phyloP scores from a whole-genome alignment of 2,888 invertebrate species.

The Dione vanillae region DNA sequence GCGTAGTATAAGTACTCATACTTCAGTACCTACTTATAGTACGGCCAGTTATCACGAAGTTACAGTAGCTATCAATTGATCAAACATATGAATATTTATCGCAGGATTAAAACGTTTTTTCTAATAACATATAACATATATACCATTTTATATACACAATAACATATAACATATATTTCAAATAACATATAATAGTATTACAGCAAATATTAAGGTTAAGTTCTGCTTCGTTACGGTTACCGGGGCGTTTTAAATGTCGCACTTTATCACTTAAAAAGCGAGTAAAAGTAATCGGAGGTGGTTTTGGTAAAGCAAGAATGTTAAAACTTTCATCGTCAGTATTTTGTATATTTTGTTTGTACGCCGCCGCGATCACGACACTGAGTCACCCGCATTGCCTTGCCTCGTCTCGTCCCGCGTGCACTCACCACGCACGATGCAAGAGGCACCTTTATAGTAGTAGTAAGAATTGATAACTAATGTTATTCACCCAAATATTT shows the following conservation, averaged over 20 bases:
- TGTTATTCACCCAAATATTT: no score
- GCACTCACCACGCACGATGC: no score
- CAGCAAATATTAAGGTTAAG: not conserved
- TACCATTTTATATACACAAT: no score
- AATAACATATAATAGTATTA: not conserved
- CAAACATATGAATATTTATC: constrained; percentile 1
- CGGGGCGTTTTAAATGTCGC: not conserved
- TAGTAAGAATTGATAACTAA: no score
- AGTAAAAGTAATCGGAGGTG: constrained; percentile 21
- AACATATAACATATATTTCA: no score
- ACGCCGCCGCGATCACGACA: not conserved
- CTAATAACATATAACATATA: not conserved
- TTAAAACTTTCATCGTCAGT: constrained; percentile 30
- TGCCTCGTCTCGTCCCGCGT: no score
- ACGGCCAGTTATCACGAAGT: constrained; percentile 5
- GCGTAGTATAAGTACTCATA: no score
- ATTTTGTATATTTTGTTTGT: constrained; percentile 27
- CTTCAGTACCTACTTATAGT: constrained; percentile 1
- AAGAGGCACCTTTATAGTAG: no score
- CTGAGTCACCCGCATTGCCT: no score
- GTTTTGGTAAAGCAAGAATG: constrained; percentile 27
- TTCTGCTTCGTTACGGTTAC: not conserved
- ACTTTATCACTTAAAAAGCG: constrained; percentile 4
- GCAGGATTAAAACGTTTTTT: constrained; percentile 1
- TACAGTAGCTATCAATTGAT: constrained; percentile 13